Conservation (phyloP, 1,140 invertebrate species). For the Drosophila eugracilis region DNA sequence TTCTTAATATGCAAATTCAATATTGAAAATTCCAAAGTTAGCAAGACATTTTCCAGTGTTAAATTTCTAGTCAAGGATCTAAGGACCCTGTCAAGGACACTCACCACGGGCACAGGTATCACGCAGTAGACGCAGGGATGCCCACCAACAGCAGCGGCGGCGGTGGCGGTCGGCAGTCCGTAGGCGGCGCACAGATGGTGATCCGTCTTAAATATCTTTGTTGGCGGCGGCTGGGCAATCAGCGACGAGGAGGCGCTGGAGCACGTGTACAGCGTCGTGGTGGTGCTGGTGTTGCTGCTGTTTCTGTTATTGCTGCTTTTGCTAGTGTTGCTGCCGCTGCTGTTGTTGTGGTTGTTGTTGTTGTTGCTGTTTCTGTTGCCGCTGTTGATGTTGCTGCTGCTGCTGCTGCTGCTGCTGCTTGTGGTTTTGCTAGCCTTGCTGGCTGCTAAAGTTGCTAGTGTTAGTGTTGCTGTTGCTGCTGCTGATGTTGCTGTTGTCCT, state of each 20-base stretch:
- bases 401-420: not conserved
- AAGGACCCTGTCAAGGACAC: constrained; percentile 24
- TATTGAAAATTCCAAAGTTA: no score
- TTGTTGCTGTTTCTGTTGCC: not conserved
- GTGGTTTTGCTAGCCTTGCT: constrained; percentile 16
- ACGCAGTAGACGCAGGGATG: constrained; percentile 83
- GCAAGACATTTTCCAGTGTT: not conserved
- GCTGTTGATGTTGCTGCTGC: constrained; percentile 8
- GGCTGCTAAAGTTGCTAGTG: constrained; percentile 20
- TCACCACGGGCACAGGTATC: constrained; percentile 81
- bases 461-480: constrained; percentile 30
- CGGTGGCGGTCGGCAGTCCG: constrained; percentile 77
- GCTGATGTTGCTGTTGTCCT: not conserved
- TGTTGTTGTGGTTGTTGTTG: constrained; percentile 31
- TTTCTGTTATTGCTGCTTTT: constrained; percentile 13
- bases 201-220: constrained; percentile 84
- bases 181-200: constrained; percentile 76
- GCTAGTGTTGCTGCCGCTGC: constrained; percentile 16
- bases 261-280: constrained; percentile 74
- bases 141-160: constrained; percentile 77
- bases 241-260: constrained; percentile 76
- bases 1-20: no score
- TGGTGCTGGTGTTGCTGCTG: constrained; percentile 50
- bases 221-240: constrained; percentile 81
- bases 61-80: not conserved